Evolutionary conservation across 2,113 vertebrate genomes (phyloP).

Genomic region (Danio rerio): GRCz12tu NC_133194.1:27013501-27014000

Average conservation of each 20-base stretch:
- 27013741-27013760: neutral
- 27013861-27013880: slow-evolving; percentile 46
- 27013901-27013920: slow-evolving; percentile 54
- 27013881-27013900: slow-evolving; percentile 58
- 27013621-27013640: slow-evolving; percentile 56
- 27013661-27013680: slow-evolving; percentile 53
- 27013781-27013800: slow-evolving; percentile 59
- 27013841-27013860: slow-evolving; percentile 58
- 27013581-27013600: slow-evolving; percentile 11
- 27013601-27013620: slow-evolving; percentile 63
- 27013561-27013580: slow-evolving; percentile 42
- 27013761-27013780: neutral
- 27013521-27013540: slow-evolving; percentile 62
- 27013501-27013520: slow-evolving; percentile 65
- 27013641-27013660: slow-evolving; percentile 42
- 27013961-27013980: slow-evolving; percentile 29
- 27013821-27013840: slow-evolving; percentile 29
- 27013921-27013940: slow-evolving; percentile 47
- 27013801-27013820: slow-evolving; percentile 16
- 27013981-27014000: neutral
- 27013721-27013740: slow-evolving; percentile 24
- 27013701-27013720: slow-evolving; percentile 62
- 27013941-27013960: slow-evolving; percentile 42
- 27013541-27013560: slow-evolving; percentile 58
- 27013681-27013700: slow-evolving; percentile 69